Percentiles rank a stretch among this genome's conserved stretches.
phyloP scores from a whole-genome alignment of 2,113 vertebrate species.

The Dicerorhinus sumatrensis region DNA sequence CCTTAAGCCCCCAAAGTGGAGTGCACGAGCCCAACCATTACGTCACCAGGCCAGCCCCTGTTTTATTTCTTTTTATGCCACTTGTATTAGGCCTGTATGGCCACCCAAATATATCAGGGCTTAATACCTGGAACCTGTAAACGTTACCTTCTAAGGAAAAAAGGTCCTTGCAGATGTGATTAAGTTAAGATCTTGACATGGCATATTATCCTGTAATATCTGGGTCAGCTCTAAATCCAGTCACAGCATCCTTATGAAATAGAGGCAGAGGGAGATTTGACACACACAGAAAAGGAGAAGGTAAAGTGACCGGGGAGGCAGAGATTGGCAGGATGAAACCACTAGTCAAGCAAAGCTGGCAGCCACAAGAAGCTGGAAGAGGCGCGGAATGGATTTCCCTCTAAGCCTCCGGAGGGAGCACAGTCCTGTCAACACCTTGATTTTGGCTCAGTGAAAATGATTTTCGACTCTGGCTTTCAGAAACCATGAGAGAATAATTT shows the following conservation, averaged over 20 bases:
- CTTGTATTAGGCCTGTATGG: neutral
- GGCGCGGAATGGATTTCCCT: neutral
- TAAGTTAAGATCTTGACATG: neutral
- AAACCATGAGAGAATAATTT: neutral
- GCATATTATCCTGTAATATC: neutral
- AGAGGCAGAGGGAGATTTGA: neutral
- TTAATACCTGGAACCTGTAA: neutral
- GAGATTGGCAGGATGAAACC: neutral
- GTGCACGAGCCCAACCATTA: too few species aligned
- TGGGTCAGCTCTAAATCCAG: neutral
- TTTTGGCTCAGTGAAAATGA: neutral
- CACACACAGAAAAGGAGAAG: neutral
- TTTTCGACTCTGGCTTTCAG: neutral
- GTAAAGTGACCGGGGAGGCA: neutral
- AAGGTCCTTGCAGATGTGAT: neutral
- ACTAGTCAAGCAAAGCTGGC: neutral
- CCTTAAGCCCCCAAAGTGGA: too few species aligned
- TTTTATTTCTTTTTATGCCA: neutral
- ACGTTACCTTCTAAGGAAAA: neutral
- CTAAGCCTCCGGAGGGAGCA: neutral
- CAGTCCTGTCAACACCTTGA: neutral
- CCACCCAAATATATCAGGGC: neutral
- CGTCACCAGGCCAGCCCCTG: too few species aligned
- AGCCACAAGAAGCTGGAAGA: neutral
- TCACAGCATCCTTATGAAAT: neutral